Evolutionary conservation across 2,888 invertebrate genomes (phyloP).

Genomic region (Drosophila percnosoma): DNA sequence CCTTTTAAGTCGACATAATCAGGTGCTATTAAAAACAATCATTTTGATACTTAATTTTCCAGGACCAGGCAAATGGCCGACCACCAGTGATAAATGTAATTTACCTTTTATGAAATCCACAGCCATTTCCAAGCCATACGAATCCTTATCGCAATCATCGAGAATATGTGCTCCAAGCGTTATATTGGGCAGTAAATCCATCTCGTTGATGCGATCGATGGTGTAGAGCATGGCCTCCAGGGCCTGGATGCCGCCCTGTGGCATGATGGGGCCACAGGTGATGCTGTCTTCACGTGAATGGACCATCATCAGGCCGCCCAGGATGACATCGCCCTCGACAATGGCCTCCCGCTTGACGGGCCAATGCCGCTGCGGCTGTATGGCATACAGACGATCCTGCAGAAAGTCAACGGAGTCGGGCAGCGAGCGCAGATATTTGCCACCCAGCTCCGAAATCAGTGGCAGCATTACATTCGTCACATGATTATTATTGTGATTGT

Average conservation of each 20-base stretch:
- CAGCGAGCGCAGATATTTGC: constrained; percentile 77
- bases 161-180: constrained; percentile 93
- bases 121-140: constrained; percentile 96
- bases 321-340: constrained; percentile 92
- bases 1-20: too few relatives aligned
- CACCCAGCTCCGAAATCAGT: constrained; percentile 41
- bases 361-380: constrained; percentile 86
- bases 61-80: too few relatives aligned
- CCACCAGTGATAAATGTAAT: constrained; percentile 51
- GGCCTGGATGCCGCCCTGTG: constrained; percentile 94
- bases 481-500: constrained; percentile 10
- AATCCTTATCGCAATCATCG: constrained; percentile 97
- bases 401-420: constrained; percentile 77
- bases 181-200: constrained; percentile 88
- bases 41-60: too few relatives aligned
- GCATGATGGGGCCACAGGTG: constrained; percentile 95
- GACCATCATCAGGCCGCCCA: constrained; percentile 97
- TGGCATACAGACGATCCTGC: constrained; percentile 63
- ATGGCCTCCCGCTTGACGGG: constrained; percentile 92
- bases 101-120: constrained; percentile 96
- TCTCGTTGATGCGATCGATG: constrained; percentile 89
- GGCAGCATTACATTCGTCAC: constrained; percentile 51
- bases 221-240: constrained; percentile 95
- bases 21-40: too few relatives aligned
- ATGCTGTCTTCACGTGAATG: constrained; percentile 92